Base-by-base conservation (phyloP, 35 echinoderm and acorn worm species). In the Apostichopus parvimensis region DNA sequence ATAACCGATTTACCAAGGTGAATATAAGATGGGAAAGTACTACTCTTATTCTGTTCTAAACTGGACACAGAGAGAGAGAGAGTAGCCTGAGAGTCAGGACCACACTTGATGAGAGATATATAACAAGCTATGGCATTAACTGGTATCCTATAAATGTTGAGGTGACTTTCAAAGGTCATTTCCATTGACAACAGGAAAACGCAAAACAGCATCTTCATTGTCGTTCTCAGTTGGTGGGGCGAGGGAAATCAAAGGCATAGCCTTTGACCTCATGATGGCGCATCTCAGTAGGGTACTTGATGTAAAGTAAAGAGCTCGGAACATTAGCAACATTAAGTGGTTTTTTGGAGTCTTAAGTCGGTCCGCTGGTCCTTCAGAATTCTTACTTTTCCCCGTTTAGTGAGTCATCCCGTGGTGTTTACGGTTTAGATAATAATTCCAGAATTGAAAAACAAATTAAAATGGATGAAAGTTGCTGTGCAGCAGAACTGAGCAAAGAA, bases 121-220 rank as follows among this genome's bases (percentile, higher is more conserved):
- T 84, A 84, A 55, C 81, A 21, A 59, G 81, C 15, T 58, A 84
- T 59, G 55, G 81, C 81, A 84, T 84, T 60, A 84, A 59, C 81
- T 58, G 57, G 81, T 59, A 17, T 23, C 81, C 55, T 22, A 84
- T 84, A 57, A 84, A 84, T 58, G 55, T 84, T n/a, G 54, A 84
- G 81, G 81, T 84, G 81, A 84, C 81, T 84, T 56, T 58, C 15
- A 84, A 84, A 84, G 81, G 81, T 84, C 81, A 84, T 84, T 22
- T 84, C 81, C 81, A 56, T 25, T 84, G 81, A 84, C 81, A 84
- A 84, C 81, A 84, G 56, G 81, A 84, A 84, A 84, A 84, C 81
- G 57, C 81, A 84, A 84, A 84, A 84, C 81, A 84, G 81, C 81
- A 84, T 84, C 81, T 84, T 84, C 81, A 84, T 84, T 84, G 54